Evolutionary conservation across 1,140 invertebrate genomes (phyloP), one percentile per base, ranked within the genome.

Genomic region (Gonatopus flavifemur): DNA sequence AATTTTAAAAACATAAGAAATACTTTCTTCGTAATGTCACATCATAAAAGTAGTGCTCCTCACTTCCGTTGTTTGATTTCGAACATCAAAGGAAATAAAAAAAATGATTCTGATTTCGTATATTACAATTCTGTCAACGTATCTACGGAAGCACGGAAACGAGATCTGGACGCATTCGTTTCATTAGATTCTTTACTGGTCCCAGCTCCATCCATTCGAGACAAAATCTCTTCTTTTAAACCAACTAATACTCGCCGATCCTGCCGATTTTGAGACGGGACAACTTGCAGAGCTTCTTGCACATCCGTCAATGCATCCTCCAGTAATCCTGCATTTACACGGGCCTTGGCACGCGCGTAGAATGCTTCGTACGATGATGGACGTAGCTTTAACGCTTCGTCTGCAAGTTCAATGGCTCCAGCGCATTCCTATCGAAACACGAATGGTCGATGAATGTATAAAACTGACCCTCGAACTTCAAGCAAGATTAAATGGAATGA

Each of bases 361-460:
- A 87, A 94, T 2, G 93, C 94, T 79, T 98, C 94, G 70, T 91
- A 96, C 1, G 90, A 94, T 62, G 89, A 85, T 4, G 90, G 86
- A 59, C 90, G 88, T 48, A 93, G 79, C 36, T 86, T 84, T 19
- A 96, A 81, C 0, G 91, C 94, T 73, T 92, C 85, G 31, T 89
- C 86, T 3, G 94, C 93, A 39, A 95, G 81, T 65, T 95, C 90
- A 53, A 94, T 84, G 6, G 94, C 92, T 73, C 89, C 88, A 52
- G 84, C 81, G 63, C 83, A 83, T 82, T 91, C 88, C 89, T 91
- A 68, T 3, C 1, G 6, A 16, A n/a, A 2, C n/a, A 30, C n/a
- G 9, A 30, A 30, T 30, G 9, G 3, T 30, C 5, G n/a, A n/a
- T n/a, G n/a, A n/a, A 30, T 5, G 3, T 30, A 41, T 0, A 51